Conservation (phyloP, 2,888 invertebrate genomes). For the Galerucella nymphaeae region DNA sequence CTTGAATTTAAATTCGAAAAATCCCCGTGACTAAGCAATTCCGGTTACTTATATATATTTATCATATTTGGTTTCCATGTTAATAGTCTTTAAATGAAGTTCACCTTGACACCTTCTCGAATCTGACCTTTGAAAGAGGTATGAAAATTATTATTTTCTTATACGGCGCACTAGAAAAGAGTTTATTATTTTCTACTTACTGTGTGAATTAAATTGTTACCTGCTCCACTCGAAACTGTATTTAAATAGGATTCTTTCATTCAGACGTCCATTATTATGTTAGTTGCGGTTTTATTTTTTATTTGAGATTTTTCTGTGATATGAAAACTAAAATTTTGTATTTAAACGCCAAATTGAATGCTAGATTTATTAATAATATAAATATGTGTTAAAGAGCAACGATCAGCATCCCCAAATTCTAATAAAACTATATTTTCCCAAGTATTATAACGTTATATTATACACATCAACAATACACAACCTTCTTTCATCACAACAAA, state of each 20-base stretch:
- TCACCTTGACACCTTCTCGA: slow-evolving; percentile 36
- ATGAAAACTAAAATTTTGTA: slow-evolving; percentile 14
- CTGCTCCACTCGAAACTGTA: not conserved
- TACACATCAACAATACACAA: not conserved
- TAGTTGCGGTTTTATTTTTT: not conserved
- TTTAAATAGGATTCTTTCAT: not conserved
- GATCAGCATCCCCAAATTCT: not conserved
- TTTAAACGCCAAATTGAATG: slow-evolving; percentile 13
- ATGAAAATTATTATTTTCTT: slow-evolving; percentile 5
- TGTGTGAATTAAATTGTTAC: slow-evolving; percentile 7
- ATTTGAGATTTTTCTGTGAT: not conserved
- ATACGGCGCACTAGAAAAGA: slow-evolving; percentile 3
- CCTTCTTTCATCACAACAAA: not conserved
- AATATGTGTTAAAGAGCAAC: not conserved
- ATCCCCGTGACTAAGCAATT: slow-evolving; percentile 20
- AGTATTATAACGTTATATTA: not conserved
- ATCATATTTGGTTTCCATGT: slow-evolving; percentile 28
- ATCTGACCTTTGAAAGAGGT: slow-evolving; percentile 31
- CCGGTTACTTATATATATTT: slow-evolving; percentile 14
- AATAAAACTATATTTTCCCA: not conserved
- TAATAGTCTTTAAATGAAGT: slow-evolving; percentile 31
- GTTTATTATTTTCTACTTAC: slow-evolving; percentile 11
- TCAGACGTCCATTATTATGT: not conserved
- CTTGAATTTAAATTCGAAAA: slow-evolving; percentile 71
- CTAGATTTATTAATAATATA: slow-evolving; percentile 3